Base-by-base conservation (phyloP, 2,888 invertebrate genomes). In the Orthosia cruda region DNA sequence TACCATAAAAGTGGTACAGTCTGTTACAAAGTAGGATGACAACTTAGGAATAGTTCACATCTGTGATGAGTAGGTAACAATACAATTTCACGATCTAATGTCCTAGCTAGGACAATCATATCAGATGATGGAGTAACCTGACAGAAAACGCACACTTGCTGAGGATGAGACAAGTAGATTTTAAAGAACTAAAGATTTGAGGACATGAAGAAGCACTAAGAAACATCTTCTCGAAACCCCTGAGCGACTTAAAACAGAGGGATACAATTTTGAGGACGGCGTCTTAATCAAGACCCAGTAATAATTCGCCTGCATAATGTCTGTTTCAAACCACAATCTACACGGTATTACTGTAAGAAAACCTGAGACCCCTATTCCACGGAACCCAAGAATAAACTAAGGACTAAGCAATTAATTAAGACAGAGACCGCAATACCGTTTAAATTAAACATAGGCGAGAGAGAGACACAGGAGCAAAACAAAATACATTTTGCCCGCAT, bases 401-500 rank as follows among this genome's bases (percentile, higher is more conserved):
- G 55, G 68, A 58, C 50, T 16, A 67, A 54, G 59, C 71, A 66
- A 84, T 81, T 74, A 78, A 82, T 80, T 77, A 71, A 71, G 73
- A 74, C 32, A 67, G 63, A 67, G 72, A 72, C 67, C 65, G 50
- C 77, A 74, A 71, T 59, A 74, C 18, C 52, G 61, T 71, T 76
- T 74, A 65, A 67, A 57, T 76, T 74, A 65, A 67, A 57, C 54
- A 58, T 45, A 18, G 32, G 65, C 11, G n/a, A 76, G 72, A 87
- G 61, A 63, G 71, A 58, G 78, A 79, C 59, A 55, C 16, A 62
- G 55, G 67, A 66, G 65, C 57, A 65, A 62, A 66, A 78, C 66
- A 78, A 74, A 83, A 79, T 67, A 77, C 57, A 65, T 77, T 85
- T 83, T 64, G 32, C 74, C 55, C 58, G 64, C 71, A 74, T 58